Evolutionary conservation across 2,888 invertebrate genomes (phyloP).

Genomic region (Tridacna crocea): DNA sequence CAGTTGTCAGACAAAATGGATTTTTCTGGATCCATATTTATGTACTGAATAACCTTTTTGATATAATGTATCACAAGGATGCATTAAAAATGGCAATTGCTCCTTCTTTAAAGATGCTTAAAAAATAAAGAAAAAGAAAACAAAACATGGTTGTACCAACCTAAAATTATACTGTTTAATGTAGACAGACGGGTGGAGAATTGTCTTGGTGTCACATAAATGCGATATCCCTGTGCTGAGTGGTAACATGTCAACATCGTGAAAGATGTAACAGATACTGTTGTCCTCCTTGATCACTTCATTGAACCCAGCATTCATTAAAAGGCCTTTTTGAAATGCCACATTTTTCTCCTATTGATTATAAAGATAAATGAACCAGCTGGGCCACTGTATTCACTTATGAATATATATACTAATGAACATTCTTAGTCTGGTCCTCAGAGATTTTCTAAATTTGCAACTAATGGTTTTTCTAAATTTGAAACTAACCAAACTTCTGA

Average conservation of each 20-base stretch:
- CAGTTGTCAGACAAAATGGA: too few species aligned
- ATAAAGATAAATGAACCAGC: not conserved
- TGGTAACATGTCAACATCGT: constrained; percentile 20
- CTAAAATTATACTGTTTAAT: constrained; percentile 20
- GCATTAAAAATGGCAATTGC: too few species aligned
- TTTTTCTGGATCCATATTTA: too few species aligned
- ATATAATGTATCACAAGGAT: too few species aligned
- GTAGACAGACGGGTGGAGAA: constrained; percentile 16
- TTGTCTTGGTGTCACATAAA: constrained; percentile 7
- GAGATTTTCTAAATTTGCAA: not conserved
- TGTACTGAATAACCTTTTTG: too few species aligned
- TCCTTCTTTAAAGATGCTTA: too few species aligned
- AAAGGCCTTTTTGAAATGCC: constrained; percentile 1
- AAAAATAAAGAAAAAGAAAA: too few species aligned
- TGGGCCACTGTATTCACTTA: not conserved
- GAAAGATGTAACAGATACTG: constrained; percentile 3
- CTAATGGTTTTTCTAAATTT: too few species aligned
- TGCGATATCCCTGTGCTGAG: constrained; percentile 5
- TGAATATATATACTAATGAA: not conserved
- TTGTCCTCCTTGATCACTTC: not conserved
- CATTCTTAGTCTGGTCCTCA: too few species aligned
- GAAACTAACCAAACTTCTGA: too few species aligned
- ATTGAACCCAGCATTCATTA: constrained; percentile 15
- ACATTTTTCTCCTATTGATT: constrained; percentile 10
- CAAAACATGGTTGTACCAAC: not conserved